phyloP scores from a whole-genome alignment of 2,888 invertebrate genomes.

The Drosophila melanosoma region DNA sequence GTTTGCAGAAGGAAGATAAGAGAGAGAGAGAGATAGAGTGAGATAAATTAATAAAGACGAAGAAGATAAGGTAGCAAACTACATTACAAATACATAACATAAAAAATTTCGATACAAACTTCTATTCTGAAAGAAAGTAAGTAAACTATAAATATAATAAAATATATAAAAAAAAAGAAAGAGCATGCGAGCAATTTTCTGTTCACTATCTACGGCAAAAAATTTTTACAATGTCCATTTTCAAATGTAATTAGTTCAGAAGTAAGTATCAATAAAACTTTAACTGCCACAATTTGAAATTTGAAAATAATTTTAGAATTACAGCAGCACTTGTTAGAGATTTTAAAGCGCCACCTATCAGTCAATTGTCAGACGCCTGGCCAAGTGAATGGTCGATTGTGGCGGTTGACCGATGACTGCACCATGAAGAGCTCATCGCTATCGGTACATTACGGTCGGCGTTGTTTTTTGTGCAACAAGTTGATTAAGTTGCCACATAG shows the following conservation, averaged over 20 bases:
- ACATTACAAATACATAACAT: too few relatives aligned
- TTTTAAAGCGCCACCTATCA: background rate
- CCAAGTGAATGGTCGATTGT: background rate
- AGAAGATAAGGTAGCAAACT: too few relatives aligned
- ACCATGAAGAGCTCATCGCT: background rate
- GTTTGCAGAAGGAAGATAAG: background rate
- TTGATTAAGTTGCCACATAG: slow-evolving; percentile 25
- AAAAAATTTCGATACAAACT: background rate
- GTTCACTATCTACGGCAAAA: background rate
- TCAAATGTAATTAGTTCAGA: background rate
- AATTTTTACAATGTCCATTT: background rate
- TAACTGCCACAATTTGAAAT: background rate
- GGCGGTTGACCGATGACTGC: slow-evolving; percentile 5
- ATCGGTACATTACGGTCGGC: slow-evolving; percentile 23
- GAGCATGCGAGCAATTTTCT: background rate
- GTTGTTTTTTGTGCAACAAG: slow-evolving; percentile 50
- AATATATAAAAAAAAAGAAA: background rate
- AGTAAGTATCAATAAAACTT: background rate
- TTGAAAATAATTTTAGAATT: background rate
- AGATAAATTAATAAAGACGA: background rate
- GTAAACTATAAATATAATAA: background rate
- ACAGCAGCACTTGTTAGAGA: background rate
- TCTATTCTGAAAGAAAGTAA: background rate
- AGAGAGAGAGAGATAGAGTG: background rate
- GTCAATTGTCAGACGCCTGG: background rate